Percentiles rank a stretch among this genome's conserved stretches.
These are phyloP conservation scores for Chauna torquata DNA, from an alignment of 2,113 vertebrate species.

Conservation along the genomic window DNA sequence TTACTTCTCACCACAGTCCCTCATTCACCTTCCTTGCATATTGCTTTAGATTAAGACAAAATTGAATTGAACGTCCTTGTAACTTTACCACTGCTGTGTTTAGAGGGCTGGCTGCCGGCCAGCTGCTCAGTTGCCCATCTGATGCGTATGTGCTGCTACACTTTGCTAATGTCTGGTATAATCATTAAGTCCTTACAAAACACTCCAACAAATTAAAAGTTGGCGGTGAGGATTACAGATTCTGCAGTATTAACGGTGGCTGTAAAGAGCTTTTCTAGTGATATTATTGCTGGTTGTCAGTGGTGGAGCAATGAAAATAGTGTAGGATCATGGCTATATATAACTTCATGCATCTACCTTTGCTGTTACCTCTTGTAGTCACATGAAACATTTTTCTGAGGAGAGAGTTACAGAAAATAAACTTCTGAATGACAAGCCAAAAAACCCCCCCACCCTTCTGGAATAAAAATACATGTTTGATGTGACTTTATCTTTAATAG, in stretches of 20 bases:
- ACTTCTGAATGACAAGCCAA: not conserved
- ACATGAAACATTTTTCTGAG: not conserved
- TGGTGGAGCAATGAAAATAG: rapidly evolving
- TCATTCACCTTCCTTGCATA: not conserved
- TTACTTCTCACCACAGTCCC: not conserved
- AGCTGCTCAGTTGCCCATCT: not conserved
- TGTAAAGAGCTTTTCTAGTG: not conserved
- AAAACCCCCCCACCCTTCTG: not conserved
- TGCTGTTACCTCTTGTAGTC: not conserved
- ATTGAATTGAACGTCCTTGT: not conserved
- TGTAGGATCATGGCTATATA: not conserved
- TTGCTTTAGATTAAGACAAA: constrained; percentile 12
- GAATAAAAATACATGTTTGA: not conserved
- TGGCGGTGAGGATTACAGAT: not conserved
- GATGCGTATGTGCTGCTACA: not conserved
- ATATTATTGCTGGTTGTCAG: not conserved
- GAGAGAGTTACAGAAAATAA: not conserved
- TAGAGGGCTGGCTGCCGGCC: not conserved
- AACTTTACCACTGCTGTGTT: not conserved
- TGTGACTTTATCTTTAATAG: not conserved
- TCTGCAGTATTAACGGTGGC: not conserved
- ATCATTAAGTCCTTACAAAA: not conserved
- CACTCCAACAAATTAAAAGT: not conserved
- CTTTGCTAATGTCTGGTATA: not conserved
- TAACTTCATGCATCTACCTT: not conserved